phyloP scores from a whole-genome alignment of 2,888 invertebrate species.

The Stenodema calcarata region DNA sequence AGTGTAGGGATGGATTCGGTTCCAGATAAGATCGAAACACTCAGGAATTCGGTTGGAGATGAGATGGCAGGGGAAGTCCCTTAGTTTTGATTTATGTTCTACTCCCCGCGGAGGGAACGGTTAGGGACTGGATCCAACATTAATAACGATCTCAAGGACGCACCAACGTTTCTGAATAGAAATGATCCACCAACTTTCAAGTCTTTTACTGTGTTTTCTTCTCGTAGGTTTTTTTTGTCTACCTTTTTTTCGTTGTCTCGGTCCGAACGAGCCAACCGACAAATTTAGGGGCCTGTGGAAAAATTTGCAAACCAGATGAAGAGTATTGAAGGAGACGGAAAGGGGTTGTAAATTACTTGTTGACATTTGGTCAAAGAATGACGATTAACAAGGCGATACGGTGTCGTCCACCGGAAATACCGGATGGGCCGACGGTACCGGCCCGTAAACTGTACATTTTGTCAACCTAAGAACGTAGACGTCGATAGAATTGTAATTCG shows the following conservation, averaged over 20 bases:
- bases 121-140: neutral
- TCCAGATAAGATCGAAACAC: constrained; percentile 27
- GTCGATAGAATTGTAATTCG: too few species aligned
- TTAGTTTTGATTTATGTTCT: constrained; percentile 40
- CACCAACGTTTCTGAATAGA: constrained; percentile 2
- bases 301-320: constrained; percentile 14
- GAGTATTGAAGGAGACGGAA: neutral
- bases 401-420: neutral
- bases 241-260: neutral
- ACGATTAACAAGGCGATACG: neutral
- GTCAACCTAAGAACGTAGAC: too few species aligned
- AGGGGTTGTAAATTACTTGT: neutral
- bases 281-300: neutral
- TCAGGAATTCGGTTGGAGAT: constrained; percentile 23
- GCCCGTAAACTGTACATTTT: neutral
- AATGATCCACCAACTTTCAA: constrained; percentile 8
- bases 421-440: neutral
- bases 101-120: neutral
- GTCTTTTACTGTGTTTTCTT: neutral
- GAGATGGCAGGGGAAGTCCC: neutral
- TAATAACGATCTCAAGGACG: constrained; percentile 40
- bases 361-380: neutral
- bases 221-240: neutral
- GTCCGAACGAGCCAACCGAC: neutral
- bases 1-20: constrained; percentile 11